phyloP scores from a whole-genome alignment of 92 coral and sea anemone genomes.

The Hydrozoanthus gracilis region DNA sequence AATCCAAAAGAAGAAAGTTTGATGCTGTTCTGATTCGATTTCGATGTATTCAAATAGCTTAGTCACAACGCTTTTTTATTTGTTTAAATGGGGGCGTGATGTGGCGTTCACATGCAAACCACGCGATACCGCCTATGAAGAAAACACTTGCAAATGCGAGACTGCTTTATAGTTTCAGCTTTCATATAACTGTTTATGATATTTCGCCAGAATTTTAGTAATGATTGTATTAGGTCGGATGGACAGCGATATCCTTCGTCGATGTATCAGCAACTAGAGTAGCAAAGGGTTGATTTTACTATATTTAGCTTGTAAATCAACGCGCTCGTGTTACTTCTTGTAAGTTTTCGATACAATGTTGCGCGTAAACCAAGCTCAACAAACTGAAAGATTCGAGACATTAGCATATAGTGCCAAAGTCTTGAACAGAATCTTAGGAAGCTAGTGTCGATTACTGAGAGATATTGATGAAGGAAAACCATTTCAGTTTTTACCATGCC shows the following conservation, averaged over 20 bases:
- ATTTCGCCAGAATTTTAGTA: background rate
- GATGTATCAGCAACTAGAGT: background rate
- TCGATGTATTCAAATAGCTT: background rate
- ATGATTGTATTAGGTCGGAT: background rate
- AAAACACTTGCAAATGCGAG: background rate
- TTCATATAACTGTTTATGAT: background rate
- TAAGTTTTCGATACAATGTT: background rate
- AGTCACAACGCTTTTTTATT: background rate
- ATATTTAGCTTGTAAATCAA: background rate
- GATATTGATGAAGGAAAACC: background rate
- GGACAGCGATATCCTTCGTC: background rate
- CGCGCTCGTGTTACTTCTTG: background rate
- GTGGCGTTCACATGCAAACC: slow-evolving; percentile 17
- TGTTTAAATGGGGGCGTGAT: slow-evolving; percentile 21
- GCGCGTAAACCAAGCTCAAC: background rate
- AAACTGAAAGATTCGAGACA: background rate
- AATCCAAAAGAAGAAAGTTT: background rate
- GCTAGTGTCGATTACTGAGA: background rate
- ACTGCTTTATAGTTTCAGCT: background rate
- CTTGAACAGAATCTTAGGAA: background rate
- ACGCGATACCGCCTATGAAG: background rate
- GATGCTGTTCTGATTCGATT: background rate
- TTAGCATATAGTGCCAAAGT: slow-evolving; percentile 33
- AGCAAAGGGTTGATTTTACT: background rate
- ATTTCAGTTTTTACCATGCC: slow-evolving; percentile 18